phyloP scores from a whole-genome alignment of 2,797 vertebrate genomes.

The Eulemur mongoz region DNA sequence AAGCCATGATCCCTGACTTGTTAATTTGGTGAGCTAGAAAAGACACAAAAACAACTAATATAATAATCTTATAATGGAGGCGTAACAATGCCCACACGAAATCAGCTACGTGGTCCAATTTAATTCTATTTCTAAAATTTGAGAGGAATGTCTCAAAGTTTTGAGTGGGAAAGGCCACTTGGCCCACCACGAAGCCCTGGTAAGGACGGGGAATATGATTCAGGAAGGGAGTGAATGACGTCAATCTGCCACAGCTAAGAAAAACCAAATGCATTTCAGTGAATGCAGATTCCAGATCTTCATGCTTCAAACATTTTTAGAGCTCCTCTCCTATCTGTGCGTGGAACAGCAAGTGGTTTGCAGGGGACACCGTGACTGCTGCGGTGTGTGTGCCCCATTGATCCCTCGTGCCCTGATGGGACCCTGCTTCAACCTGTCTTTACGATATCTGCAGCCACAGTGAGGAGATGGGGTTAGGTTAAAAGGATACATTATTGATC shows the following conservation, averaged over 20 bases:
- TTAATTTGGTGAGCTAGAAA: background rate
- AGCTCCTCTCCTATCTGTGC: background rate
- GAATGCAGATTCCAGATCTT: background rate
- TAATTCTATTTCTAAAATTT: background rate
- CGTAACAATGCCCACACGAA: background rate
- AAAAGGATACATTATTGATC: slow-evolving; percentile 44
- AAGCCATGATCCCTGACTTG: background rate
- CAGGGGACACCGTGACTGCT: background rate
- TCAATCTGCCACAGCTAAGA: background rate
- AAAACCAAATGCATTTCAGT: background rate
- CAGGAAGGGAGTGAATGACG: background rate
- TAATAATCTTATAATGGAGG: background rate
- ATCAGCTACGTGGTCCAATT: background rate
- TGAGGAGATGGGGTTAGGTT: background rate
- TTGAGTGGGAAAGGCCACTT: background rate
- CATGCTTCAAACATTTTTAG: background rate
- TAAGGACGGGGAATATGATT: background rate
- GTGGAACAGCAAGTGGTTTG: background rate
- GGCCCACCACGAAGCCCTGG: background rate
- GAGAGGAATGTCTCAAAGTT: background rate
- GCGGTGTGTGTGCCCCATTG: background rate
- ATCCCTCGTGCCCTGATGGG: background rate
- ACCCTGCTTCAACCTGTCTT: background rate
- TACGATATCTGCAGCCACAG: background rate
- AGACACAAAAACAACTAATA: background rate